Percentiles rank a stretch among this genome's conserved stretches.
Conservation (phyloP, 2,888 invertebrate species). For the Megaustenia siamemsis region DNA sequence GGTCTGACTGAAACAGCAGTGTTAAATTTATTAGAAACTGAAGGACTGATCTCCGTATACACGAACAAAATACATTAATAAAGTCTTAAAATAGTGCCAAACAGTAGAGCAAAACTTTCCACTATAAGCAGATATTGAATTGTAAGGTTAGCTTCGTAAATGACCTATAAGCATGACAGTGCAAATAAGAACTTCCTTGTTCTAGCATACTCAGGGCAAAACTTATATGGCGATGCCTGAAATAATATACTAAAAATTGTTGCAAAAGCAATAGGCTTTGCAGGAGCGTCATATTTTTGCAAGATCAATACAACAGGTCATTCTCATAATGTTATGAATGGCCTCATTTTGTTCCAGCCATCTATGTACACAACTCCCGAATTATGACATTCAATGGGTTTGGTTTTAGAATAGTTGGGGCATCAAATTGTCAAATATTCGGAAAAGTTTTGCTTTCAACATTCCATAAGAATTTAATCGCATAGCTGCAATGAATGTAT, state of each 20-base stretch:
- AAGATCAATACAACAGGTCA: conserved; percentile 19
- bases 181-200: no score
- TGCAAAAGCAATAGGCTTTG: not conserved
- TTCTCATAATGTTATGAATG: conserved; percentile 29
- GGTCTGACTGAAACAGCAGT: not conserved
- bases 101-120: not conserved
- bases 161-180: not conserved
- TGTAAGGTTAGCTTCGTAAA: not conserved
- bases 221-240: not conserved
- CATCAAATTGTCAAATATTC: no score
- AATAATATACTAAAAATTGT: not conserved
- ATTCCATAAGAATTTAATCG: no score
- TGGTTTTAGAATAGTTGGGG: not conserved
- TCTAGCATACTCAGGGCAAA: not conserved
- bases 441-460: no score
- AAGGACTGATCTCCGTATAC: not conserved
- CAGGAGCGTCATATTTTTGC: not conserved
- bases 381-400: not conserved
- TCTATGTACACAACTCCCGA: not conserved
- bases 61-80: not conserved
- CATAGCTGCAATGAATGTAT: no score
- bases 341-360: not conserved
- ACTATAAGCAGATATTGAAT: not conserved
- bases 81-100: not conserved
- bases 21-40: not conserved